Conservation (phyloP, 1,140 invertebrate species). For the Bombus vancouverensis region DNA sequence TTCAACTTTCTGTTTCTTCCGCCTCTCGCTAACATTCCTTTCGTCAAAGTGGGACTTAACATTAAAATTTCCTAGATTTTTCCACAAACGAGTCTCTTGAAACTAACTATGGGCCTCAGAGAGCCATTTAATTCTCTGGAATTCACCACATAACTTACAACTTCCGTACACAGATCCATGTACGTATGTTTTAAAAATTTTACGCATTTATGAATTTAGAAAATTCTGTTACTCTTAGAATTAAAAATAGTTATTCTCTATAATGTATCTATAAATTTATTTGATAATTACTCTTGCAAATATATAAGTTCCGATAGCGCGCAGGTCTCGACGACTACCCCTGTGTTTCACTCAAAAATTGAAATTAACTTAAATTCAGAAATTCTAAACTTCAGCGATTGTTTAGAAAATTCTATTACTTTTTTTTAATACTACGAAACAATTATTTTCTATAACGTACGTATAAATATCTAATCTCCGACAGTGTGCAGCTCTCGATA, state of each 20-base stretch:
- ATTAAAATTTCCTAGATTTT: not conserved
- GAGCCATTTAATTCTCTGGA: no score
- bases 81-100: not conserved
- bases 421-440: no score
- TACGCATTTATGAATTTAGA: not conserved
- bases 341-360: no score
- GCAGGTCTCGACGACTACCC: no score
- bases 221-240: not conserved
- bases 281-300: not conserved
- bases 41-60: not conserved
- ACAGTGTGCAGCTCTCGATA: not conserved
- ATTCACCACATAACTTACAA: no score
- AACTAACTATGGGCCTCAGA: no score
- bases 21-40: not conserved
- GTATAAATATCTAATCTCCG: constrained; percentile 59
- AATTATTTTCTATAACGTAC: no score
- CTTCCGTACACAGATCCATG: no score
- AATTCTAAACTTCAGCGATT: not conserved
- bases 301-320: not conserved
- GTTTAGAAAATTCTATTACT: not conserved
- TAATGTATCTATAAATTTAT: not conserved
- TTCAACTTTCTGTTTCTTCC: not conserved
- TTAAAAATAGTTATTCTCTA: not conserved
- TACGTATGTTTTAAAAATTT: no score
- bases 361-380: no score